phyloP scores from a whole-genome alignment of 2,113 vertebrate genomes.

The Euleptes europaea region DNA sequence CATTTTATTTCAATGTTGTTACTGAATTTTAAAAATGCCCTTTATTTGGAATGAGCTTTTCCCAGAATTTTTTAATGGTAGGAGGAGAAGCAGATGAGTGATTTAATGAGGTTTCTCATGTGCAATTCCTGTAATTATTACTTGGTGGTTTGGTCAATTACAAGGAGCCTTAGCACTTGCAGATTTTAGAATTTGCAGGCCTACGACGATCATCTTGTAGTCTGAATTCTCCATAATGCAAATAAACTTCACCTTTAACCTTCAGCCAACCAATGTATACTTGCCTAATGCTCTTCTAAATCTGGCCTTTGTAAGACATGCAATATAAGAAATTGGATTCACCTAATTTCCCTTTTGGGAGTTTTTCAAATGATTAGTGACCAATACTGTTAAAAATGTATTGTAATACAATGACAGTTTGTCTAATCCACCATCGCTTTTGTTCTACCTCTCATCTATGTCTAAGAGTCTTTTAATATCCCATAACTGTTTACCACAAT shows the following conservation, averaged over 20 bases:
- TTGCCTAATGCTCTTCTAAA: background rate
- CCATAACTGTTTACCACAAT: background rate
- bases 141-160: background rate
- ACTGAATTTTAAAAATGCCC: background rate
- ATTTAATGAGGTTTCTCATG: background rate
- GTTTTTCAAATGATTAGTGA: background rate
- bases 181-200: background rate
- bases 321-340: background rate
- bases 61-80: background rate
- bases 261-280: background rate
- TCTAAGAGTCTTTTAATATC: background rate
- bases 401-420: background rate
- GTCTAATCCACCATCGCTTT: background rate
- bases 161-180: background rate
- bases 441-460: background rate
- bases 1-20: background rate
- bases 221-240: background rate
- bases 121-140: background rate
- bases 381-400: fast-evolving
- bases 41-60: background rate
- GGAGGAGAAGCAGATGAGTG: background rate
- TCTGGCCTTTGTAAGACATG: background rate
- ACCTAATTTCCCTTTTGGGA: background rate
- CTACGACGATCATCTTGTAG: background rate
- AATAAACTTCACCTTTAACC: background rate